Evolutionary conservation across 2,113 vertebrate species (phyloP).

Genomic region (Lucifuga dentata): DNA sequence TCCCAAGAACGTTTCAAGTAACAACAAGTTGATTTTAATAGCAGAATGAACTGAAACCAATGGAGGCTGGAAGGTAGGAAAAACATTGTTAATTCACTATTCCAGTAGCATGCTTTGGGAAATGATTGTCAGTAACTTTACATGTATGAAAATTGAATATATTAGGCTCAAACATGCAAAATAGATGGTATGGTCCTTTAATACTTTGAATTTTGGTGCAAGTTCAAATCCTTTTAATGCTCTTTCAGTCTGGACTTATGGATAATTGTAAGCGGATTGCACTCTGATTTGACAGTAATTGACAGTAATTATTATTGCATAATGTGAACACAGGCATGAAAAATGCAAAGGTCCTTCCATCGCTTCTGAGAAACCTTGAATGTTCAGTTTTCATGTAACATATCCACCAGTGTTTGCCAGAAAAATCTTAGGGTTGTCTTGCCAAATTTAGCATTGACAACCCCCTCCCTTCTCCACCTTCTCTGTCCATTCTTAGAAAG

Average conservation of each 20-base stretch:
- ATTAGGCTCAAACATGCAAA: no score
- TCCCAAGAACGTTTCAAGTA: no score
- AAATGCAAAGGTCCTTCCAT: conserved; percentile 13
- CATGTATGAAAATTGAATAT: no score
- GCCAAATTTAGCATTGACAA: conserved; percentile 34
- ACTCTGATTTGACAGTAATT: conserved; percentile 24
- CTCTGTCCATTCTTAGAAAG: conserved; percentile 74
- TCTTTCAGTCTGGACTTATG: conserved; percentile 26
- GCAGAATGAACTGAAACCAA: no score
- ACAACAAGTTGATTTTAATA: no score
- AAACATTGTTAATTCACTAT: no score
- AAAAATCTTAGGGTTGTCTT: conserved; percentile 31
- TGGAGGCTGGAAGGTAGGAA: no score
- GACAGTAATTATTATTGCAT: conserved; percentile 35
- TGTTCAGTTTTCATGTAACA: conserved; percentile 42
- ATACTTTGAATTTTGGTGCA: no score
- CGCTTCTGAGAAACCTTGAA: conserved; percentile 9
- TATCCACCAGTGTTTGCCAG: conserved; percentile 12
- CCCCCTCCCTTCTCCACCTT: conserved; percentile 39
- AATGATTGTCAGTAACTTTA: no score
- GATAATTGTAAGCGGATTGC: conserved; percentile 37
- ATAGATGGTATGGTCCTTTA: no score
- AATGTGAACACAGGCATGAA: conserved; percentile 14
- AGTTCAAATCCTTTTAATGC: neutral
- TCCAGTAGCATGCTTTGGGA: no score